Base-by-base conservation (phyloP, 2,888 invertebrate species). In the Agrypnus murinus region DNA sequence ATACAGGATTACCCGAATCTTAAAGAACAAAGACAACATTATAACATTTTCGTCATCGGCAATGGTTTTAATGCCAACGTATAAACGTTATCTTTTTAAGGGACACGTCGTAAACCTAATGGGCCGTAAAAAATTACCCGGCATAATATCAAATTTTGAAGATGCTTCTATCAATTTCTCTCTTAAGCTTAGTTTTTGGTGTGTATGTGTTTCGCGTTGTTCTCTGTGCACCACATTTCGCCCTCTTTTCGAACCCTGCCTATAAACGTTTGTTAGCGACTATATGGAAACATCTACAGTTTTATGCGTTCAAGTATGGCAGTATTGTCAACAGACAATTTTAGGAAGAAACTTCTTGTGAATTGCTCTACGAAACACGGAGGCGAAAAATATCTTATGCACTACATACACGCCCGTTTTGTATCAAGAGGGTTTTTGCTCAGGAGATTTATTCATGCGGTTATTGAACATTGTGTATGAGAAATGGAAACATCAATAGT, bases 71-170 rank as follows among this genome's bases (percentile, higher is more conserved):
- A 67, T 67, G 60, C 43, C 46, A 38, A 53, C 63, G 55, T 53
- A 71, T 71, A 71, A 67, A 64, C 43, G 66, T 71, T 66, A 71
- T 71, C 71, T 63, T 64, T 66, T 66, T 67, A 67, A 67, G 59
- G 60, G 67, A 67, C 71, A 67, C 66, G 63, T 70, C 65, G 62
- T 64, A 64, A 71, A 71, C 57, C 63, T 67, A 67, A 67, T 67
- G 60, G 67, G 32, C 63, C 53, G 63, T 64, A 71, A 66, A 71
- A 71, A 67, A 71, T 71, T 66, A 66, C 65, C 62, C 59, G 50
- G 62, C 60, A 59, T 66, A 66, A 65, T 71, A 71, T 71, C 66
- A 60, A 65, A 65, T 64, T 63, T 65, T 65, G 65, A 65, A 50
- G 69, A 60, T 59, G 69, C 65, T 69, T 69, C 65, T 69, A 65